phyloP scores from a whole-genome alignment of 2,888 invertebrate genomes.

The Amphipoea oculea region DNA sequence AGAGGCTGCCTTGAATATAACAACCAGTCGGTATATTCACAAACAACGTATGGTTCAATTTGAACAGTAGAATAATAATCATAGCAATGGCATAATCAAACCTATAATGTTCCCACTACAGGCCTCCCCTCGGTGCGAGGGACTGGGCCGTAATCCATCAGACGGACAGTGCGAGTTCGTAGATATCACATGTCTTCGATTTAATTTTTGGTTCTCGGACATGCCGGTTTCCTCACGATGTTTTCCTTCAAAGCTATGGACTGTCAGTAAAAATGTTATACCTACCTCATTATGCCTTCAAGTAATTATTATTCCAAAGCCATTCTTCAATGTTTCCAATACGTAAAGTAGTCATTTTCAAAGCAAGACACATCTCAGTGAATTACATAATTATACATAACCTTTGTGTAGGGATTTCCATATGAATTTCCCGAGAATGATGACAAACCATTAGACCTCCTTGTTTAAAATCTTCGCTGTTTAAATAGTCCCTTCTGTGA shows the following conservation, averaged over 20 bases:
- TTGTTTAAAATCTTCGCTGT: constrained; percentile 26
- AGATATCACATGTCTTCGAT: neutral
- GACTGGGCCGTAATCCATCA: neutral
- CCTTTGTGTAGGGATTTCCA: constrained; percentile 53
- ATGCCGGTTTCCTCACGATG: neutral
- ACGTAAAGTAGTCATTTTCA: constrained; percentile 11
- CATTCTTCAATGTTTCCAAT: constrained; percentile 28
- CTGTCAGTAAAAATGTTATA: constrained; percentile 1
- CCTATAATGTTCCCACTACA: too few species aligned
- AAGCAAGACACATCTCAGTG: constrained; percentile 32
- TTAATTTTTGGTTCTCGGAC: neutral
- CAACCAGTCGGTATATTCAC: neutral
- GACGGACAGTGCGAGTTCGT: too few species aligned
- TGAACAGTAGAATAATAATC: neutral
- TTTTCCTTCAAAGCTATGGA: neutral
- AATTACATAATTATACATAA: constrained; percentile 51
- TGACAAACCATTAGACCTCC: constrained; percentile 47
- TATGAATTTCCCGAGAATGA: constrained; percentile 52
- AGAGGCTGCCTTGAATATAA: neutral
- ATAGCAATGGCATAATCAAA: neutral
- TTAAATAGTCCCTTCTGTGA: constrained; percentile 41
- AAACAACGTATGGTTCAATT: neutral
- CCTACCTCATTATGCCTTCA: neutral
- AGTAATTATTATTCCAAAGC: constrained; percentile 42
- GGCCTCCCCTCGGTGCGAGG: too few species aligned